Percentiles rank a stretch among this genome's conserved stretches.
Conservation (phyloP, 2,888 invertebrate genomes). For the Marronus borbonicus region DNA sequence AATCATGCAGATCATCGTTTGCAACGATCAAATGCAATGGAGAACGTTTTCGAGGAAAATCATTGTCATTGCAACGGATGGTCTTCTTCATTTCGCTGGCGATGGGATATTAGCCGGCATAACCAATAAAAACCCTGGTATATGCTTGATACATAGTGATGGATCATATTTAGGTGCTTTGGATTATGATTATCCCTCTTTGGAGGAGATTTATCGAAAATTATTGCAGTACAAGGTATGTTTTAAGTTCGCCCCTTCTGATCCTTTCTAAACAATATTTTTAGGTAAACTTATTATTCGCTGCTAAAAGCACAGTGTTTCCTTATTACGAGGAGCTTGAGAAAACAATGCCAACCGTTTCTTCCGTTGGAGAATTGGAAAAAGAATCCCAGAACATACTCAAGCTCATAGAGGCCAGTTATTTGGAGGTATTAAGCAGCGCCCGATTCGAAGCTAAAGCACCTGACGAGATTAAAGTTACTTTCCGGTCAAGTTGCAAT, state of each 20-base stretch:
- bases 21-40: slow-evolving; percentile 82
- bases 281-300: slow-evolving; percentile 88
- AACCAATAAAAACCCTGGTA: slow-evolving; percentile 77
- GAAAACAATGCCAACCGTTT: slow-evolving; percentile 79
- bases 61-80: slow-evolving; percentile 87
- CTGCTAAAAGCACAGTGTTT: slow-evolving; percentile 82
- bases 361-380: slow-evolving; percentile 84
- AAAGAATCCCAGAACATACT: slow-evolving; percentile 91
- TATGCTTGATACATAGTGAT: slow-evolving; percentile 79
- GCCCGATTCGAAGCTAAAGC: slow-evolving; percentile 78
- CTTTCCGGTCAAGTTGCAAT: slow-evolving; percentile 83
- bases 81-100: slow-evolving; percentile 89
- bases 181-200: slow-evolving; percentile 86
- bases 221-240: slow-evolving; percentile 78
- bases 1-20: slow-evolving; percentile 86
- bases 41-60: slow-evolving; percentile 83
- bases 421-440: slow-evolving; percentile 80
- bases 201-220: slow-evolving; percentile 82
- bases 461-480: slow-evolving; percentile 76
- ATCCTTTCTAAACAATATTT: slow-evolving; percentile 59
- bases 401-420: slow-evolving; percentile 85
- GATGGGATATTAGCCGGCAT: slow-evolving; percentile 87
- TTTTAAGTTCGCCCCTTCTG: neutral
- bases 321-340: slow-evolving; percentile 80
- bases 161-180: slow-evolving; percentile 73